These are phyloP conservation scores for Etheostoma nigrum DNA, from an alignment of 2,797 vertebrate genomes.

Conservation along the genomic window DNA sequence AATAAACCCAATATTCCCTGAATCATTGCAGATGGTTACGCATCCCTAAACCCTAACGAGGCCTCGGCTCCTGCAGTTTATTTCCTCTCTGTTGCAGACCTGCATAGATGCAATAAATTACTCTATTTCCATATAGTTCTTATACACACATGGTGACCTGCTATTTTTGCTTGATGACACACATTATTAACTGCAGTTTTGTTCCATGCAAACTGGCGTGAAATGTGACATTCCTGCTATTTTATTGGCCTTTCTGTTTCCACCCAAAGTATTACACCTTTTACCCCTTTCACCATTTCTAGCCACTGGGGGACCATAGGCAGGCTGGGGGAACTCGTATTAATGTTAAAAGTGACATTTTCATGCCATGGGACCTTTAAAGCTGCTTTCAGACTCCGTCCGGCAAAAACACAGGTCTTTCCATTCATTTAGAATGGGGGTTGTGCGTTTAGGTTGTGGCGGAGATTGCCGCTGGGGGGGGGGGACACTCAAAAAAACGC, in stretches of 20 bases:
- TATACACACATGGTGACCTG: not conserved
- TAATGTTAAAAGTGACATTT: no score
- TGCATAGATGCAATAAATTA: not conserved
- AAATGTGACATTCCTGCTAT: not conserved
- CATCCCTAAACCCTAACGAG: not conserved
- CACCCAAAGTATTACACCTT: not conserved
- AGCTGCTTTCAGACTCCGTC: no score
- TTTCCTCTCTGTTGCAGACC: not conserved
- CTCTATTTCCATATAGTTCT: not conserved
- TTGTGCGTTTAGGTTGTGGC: no score
- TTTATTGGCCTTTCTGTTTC: not conserved
- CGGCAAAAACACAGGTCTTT: no score
- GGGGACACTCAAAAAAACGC: no score
- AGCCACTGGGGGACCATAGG: no score
- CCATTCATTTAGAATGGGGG: no score
- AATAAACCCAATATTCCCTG: not conserved
- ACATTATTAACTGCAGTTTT: not conserved
- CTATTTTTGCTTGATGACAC: no score
- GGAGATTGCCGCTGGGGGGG: no score
- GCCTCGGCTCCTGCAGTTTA: not conserved
- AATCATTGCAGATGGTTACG: not conserved
- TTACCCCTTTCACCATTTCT: no score
- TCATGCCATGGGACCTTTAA: no score
- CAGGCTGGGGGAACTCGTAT: no score
- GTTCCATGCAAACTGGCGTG: not conserved